Evolutionary conservation across 2,113 vertebrate genomes (phyloP), one percentile per base, ranked within the genome.

Genomic region (Phycodurus eques): DNA sequence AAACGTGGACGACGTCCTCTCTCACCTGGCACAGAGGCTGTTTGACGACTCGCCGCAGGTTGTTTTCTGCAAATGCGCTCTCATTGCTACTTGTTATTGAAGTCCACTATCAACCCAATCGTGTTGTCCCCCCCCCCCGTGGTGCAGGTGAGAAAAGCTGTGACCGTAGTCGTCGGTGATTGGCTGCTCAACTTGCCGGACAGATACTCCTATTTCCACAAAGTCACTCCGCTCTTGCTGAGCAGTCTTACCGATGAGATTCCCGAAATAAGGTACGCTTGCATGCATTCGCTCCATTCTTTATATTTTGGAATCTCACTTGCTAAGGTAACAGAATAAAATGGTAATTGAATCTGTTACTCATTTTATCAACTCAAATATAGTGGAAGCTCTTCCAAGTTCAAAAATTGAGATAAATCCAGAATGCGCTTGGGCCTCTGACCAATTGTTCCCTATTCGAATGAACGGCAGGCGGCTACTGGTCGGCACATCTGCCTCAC

Each of bases 11-110:
- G 96, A 98, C 4, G 95, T 98, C 49, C 87, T 98, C 5, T 95
- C 96, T 54, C 98, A 99, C 75, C 83, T 99, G 77, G 95, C 96
- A 0, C 98, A 99, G 87, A 94, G 96, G 13, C 93, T 98, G 15
- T 98, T 99, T 76, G 98, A 99, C 2, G 93, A 96, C 14, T 94
- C 97, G 4, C 94, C 95, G 8, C 95, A 96, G 95, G 98, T 97
- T 87, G 68, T 59, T 68, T 68, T 44, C 54, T n/a, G 31, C 2
- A 7, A 4, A 60, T 9, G 2, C 0, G 1, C 0, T 3, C 9
- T 64, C 8, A 44, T 44, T 64, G 19, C 47, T 14, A 15, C 42
- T 39, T 44, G 64, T 20, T 15, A 17, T 8, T 63, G 2, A 61
- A 44, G 17, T 31, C 13, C 12, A 49, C 44, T 17, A 27, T 19